Evolutionary conservation across 1,140 invertebrate genomes (phyloP).

Genomic region (Aphelinus atriplicis): DNA sequence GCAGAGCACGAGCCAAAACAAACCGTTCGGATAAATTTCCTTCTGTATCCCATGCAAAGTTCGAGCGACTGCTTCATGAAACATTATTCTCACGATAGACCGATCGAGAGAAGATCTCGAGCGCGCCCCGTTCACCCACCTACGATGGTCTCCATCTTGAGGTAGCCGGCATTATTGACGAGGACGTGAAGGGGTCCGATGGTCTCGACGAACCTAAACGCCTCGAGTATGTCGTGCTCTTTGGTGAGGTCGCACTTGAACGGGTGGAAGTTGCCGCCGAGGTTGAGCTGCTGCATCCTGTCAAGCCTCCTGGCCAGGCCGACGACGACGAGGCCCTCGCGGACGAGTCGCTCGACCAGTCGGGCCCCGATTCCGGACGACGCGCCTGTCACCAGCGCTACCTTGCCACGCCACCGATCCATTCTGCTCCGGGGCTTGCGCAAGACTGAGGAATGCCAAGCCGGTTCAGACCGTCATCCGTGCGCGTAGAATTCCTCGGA

Average conservation of each 20-base stretch:
- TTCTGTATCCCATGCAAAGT: too few species aligned
- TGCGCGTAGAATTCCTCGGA: too few species aligned
- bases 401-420: slow-evolving; percentile 74
- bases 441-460: too few species aligned
- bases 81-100: too few species aligned
- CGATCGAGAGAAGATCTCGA: too few species aligned
- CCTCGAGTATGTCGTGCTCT: slow-evolving; percentile 72
- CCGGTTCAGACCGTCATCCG: too few species aligned
- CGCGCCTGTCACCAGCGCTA: slow-evolving; percentile 80
- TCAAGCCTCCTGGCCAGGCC: slow-evolving; percentile 75
- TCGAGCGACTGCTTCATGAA: too few species aligned
- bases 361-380: slow-evolving; percentile 77
- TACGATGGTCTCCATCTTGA: slow-evolving; percentile 51
- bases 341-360: slow-evolving; percentile 67
- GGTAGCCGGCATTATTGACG: slow-evolving; percentile 79
- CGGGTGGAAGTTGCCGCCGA: slow-evolving; percentile 61
- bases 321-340: slow-evolving; percentile 73
- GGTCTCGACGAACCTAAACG: slow-evolving; percentile 72
- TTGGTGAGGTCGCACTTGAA: slow-evolving; percentile 74
- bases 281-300: slow-evolving; percentile 51
- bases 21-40: too few species aligned
- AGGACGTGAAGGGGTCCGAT: slow-evolving; percentile 75
- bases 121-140: slow-evolving; percentile 43
- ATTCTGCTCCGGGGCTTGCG: slow-evolving; percentile 56
- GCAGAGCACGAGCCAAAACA: too few species aligned